These are phyloP conservation scores for Celastrina argiolus DNA, from an alignment of 2,888 invertebrate genomes.

Conservation along the genomic window DNA sequence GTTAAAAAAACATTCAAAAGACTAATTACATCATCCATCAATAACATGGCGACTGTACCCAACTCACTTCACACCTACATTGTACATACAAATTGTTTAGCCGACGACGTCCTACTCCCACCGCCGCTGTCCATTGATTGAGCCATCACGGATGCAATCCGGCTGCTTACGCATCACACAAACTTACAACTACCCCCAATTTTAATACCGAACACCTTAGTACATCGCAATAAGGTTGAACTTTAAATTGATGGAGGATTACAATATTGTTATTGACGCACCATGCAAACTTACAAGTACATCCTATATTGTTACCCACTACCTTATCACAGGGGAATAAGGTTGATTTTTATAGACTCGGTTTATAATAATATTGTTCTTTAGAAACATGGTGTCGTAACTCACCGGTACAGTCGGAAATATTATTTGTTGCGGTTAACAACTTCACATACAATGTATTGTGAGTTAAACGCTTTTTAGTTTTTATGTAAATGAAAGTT, in stretches of 20 bases:
- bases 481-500: slow-evolving; percentile 50
- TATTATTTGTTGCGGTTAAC: slow-evolving; percentile 68
- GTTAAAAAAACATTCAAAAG: too few species aligned
- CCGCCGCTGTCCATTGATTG: slow-evolving; percentile 63
- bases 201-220: not conserved
- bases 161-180: slow-evolving; percentile 49
- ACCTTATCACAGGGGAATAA: slow-evolving; percentile 25
- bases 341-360: slow-evolving; percentile 28
- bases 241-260: slow-evolving; percentile 25
- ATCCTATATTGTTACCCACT: too few species aligned
- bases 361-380: slow-evolving; percentile 32
- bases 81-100: slow-evolving; percentile 71
- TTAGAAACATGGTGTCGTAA: slow-evolving; percentile 65
- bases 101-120: slow-evolving; percentile 63
- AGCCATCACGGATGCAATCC: slow-evolving; percentile 65
- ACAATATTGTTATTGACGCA: slow-evolving; percentile 42
- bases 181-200: slow-evolving; percentile 30
- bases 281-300: slow-evolving; percentile 33
- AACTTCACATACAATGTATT: slow-evolving; percentile 58
- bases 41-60: slow-evolving; percentile 16
- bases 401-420: slow-evolving; percentile 66
- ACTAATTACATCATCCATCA: too few species aligned
- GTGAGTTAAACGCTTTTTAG: slow-evolving; percentile 55
- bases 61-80: slow-evolving; percentile 45
- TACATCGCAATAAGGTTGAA: slow-evolving; percentile 28